These are phyloP conservation scores for Dynastes hyllus DNA, from an alignment of 2,888 invertebrate species.

Conservation along the genomic window DNA sequence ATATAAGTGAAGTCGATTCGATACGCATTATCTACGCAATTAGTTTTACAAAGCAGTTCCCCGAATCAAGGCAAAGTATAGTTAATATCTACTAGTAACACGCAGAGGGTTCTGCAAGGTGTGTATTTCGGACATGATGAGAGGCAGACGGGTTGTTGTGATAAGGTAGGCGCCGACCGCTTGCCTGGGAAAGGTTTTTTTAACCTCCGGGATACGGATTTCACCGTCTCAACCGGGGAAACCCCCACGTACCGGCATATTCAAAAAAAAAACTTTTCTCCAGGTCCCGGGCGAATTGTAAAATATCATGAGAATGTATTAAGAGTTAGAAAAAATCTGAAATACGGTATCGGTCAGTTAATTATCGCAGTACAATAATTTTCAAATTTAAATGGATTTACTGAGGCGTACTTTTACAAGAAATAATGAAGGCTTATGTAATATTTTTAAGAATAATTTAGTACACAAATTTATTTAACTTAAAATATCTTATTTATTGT, in stretches of 20 bases:
- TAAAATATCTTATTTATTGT: too few species aligned
- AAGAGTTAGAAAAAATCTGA: too few species aligned
- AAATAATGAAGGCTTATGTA: too few species aligned
- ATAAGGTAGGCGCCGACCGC: slow-evolving; percentile 61
- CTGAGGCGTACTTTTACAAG: too few species aligned
- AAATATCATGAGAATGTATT: too few species aligned
- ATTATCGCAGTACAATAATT: too few species aligned
- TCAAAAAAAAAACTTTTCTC: not conserved
- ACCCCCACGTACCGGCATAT: slow-evolving; percentile 56
- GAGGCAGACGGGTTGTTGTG: slow-evolving; percentile 51
- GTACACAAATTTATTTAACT: too few species aligned
- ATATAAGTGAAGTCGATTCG: not conserved
- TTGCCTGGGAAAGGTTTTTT: too few species aligned
- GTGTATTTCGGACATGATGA: slow-evolving; percentile 43
- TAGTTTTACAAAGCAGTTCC: slow-evolving; percentile 28
- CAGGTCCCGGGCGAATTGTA: not conserved
- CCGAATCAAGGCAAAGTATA: slow-evolving; percentile 3
- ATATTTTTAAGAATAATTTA: too few species aligned
- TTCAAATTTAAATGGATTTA: too few species aligned
- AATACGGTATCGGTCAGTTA: too few species aligned
- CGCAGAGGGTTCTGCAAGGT: slow-evolving; percentile 44
- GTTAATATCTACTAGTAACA: too few species aligned
- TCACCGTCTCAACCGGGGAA: slow-evolving; percentile 55
- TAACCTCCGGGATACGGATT: slow-evolving; percentile 49
- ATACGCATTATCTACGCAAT: slow-evolving; percentile 7